Conservation (phyloP, 2,888 invertebrate genomes). For the Campoletis raptor region DNA sequence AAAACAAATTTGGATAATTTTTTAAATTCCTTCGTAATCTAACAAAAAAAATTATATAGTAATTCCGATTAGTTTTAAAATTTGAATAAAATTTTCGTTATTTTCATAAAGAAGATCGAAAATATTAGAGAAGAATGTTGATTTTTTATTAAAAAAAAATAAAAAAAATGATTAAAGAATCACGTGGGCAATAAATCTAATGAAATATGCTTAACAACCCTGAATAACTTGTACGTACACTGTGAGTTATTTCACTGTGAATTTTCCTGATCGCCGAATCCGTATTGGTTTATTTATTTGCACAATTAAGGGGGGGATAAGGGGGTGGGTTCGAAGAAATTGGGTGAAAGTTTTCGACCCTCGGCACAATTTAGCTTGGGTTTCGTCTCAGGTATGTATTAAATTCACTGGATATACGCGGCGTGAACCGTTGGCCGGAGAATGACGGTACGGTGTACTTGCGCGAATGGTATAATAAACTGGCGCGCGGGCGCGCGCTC, state of each 20-base stretch:
- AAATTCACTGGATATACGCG: constrained; percentile 25
- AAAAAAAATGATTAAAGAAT: neutral
- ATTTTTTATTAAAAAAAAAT: neutral
- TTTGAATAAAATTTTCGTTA: neutral
- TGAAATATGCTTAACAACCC: neutral
- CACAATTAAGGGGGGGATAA: neutral
- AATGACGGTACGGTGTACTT: constrained; percentile 17
- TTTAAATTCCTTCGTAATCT: neutral
- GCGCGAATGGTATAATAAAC: constrained; percentile 30
- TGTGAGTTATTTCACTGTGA: neutral
- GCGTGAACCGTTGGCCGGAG: constrained; percentile 14
- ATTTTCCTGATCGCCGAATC: neutral
- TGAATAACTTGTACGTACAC: neutral
- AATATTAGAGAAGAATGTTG: neutral
- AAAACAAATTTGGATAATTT: neutral
- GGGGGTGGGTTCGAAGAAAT: neutral
- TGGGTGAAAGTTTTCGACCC: neutral
- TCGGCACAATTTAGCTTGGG: neutral
- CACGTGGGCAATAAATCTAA: neutral
- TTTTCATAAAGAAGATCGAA: neutral
- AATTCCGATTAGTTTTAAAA: neutral
- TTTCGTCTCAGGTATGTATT: neutral
- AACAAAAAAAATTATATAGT: neutral
- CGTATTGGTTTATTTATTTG: neutral
- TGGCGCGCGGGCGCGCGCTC: constrained; percentile 45